Conservation (phyloP, 1,140 invertebrate genomes). For the Araneus ventricosus region DNA sequence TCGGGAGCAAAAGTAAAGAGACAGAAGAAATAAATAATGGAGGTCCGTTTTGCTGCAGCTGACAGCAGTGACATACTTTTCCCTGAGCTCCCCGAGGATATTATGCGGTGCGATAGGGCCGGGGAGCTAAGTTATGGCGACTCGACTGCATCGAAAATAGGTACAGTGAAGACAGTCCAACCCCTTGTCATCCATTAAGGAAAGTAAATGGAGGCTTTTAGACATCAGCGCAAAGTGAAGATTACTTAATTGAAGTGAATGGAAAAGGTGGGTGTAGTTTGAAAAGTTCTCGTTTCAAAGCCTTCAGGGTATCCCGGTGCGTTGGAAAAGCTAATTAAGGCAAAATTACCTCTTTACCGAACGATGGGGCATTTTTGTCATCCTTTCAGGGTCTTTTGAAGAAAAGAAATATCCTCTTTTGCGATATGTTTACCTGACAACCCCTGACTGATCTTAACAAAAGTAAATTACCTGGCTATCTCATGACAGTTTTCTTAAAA, state of each 20-base stretch:
- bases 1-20: not conserved
- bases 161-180: not conserved
- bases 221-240: not conserved
- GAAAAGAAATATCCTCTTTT: too few relatives aligned
- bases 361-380: not conserved
- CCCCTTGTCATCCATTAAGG: constrained; percentile 36
- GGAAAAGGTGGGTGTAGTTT: not conserved
- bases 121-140: not conserved
- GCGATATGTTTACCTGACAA: too few relatives aligned
- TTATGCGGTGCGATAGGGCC: not conserved
- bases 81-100: not conserved
- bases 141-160: constrained; percentile 17
- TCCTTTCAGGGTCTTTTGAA: not conserved
- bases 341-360: not conserved
- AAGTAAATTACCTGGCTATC: not conserved
- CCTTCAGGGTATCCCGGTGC: not conserved
- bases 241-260: constrained; percentile 20
- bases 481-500: too few relatives aligned
- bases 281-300: not conserved
- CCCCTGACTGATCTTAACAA: not conserved
- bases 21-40: constrained; percentile 4
- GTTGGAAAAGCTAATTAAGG: not conserved
- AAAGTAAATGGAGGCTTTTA: constrained; percentile 15
- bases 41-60: not conserved
- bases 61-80: constrained; percentile 32